Evolutionary conservation across 2,797 vertebrate species (phyloP), one percentile per base, ranked within the genome.

Genomic region (Acropternis orthonyx): DNA sequence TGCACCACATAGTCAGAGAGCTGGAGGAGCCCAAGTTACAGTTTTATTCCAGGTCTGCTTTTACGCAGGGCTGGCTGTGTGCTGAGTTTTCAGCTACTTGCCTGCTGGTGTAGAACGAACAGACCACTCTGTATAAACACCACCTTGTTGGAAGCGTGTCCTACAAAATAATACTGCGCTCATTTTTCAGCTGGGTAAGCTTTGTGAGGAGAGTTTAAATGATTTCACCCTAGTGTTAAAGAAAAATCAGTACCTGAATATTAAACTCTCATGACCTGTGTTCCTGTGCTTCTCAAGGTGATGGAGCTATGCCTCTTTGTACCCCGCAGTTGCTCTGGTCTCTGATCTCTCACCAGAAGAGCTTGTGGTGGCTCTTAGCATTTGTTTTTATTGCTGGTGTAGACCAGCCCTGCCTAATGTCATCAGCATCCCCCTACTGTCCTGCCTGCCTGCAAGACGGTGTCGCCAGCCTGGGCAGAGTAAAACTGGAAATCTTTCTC

Each of bases 151-250:
- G 51, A 80, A 89, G 37, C 20, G 37, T 1, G 9, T 69, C 63
- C 79, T 59, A 51, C 39, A 56, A 73, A 95, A 81, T 66, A 52
- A 63, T 76, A 66, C 63, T 86, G 51, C 0, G 0, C 32, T 71
- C 55, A 58, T 88, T 94, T 96, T 94, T 95, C 69, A 87, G 12
- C 83, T 82, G 44, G 39, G 30, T 71, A 88, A 88, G 78, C 59
- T 91, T 69, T 73, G 73, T 52, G 44, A 63, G 85, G 44, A 68
- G 61, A 82, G 52, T 59, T 85, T 93, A 87, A 92, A 84, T 11
- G 26, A 36, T 69, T 90, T 94, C 55, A 49, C 39, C 34, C 20
- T 28, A 61, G n/a, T 18, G 37, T 52, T 82, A 63, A 59, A 78
- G 63, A 67, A 93, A 88, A 82, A 81, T 28, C 74, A 54, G 67